Base-by-base conservation (phyloP, 2,888 invertebrate species). In the Apantesis nais region DNA sequence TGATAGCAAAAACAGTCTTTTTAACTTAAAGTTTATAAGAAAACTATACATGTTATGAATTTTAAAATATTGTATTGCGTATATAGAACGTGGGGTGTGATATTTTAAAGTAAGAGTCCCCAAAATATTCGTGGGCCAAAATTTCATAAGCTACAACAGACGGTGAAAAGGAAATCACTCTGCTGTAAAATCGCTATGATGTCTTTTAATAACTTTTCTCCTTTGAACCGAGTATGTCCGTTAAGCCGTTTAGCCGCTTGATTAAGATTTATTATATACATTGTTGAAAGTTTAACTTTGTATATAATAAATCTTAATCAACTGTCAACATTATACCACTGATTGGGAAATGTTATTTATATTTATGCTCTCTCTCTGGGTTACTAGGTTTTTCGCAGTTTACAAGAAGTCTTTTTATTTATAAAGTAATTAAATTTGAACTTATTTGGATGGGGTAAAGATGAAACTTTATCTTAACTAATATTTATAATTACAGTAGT, bases 141-240 rank as follows among this genome's bases (percentile, higher is more conserved):
- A 66, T 66, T 58, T 58, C 9, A 41, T 55, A 52, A 39, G 29
- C 66, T 22, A 37, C 29, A 39, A 58, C 29, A 66, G 39, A 66
- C 25, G 58, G 66, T 66, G 16, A 39, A 39, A 66, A 66, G 66
- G 39, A 66, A 66, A 12, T 58, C 55, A 39, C 22, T 66, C 55
- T 41, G n/a, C 25, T 66, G 66, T 66, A 41, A 66, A 58, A 66
- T 66, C 66, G 55, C 66, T 66, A 41, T 66, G 58, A 66, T 58
- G 66, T 66, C 58, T 55, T 66, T 66, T 58, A 66, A 58, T 66
- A 37, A 66, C 63, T 58, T 66, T 66, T 55, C 52, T 66, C 58
- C 39, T 66, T 63, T 58, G 66, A 66, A 66, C 66, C 39, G 25
- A 25, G 29, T 44, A 44, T 63, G 63, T 31, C 31, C 29, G 31